These are phyloP conservation scores for Epicampocera succincta DNA, from an alignment of 2,888 invertebrate genomes.

Conservation along the genomic window DNA sequence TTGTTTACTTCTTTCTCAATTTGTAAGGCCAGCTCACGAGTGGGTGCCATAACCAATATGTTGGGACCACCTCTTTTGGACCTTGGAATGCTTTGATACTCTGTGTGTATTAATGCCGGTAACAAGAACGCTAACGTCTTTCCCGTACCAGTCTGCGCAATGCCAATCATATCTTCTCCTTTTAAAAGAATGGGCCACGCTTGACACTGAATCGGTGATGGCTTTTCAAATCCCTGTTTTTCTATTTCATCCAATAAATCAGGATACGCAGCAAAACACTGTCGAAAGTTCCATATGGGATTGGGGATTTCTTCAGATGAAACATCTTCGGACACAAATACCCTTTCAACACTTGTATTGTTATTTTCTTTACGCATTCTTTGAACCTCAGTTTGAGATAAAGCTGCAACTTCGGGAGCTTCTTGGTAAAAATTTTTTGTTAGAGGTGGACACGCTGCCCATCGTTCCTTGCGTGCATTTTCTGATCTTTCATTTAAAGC, in stretches of 20 bases:
- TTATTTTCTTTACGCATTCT: slow-evolving; percentile 86
- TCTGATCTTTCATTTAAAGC: slow-evolving; percentile 77
- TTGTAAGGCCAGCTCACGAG: slow-evolving; percentile 95
- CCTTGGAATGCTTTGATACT: slow-evolving; percentile 89
- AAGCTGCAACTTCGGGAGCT: slow-evolving; percentile 86
- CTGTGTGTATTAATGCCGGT: slow-evolving; percentile 96
- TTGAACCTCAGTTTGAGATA: slow-evolving; percentile 85
- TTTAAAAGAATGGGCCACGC: slow-evolving; percentile 96
- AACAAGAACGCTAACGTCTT: slow-evolving; percentile 97
- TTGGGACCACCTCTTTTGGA: slow-evolving; percentile 90
- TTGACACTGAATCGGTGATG: slow-evolving; percentile 96
- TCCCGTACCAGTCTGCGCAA: slow-evolving; percentile 97
- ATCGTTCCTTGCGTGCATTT: slow-evolving; percentile 83
- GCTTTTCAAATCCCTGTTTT: slow-evolving; percentile 90
- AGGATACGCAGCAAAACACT: slow-evolving; percentile 91
- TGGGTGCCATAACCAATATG: slow-evolving; percentile 94
- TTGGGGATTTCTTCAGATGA: slow-evolving; percentile 78
- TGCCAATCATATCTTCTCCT: slow-evolving; percentile 97
- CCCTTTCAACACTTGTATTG: slow-evolving; percentile 88
- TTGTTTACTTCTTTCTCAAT: slow-evolving; percentile 95
- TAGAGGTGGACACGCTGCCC: slow-evolving; percentile 86
- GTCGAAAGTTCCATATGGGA: slow-evolving; percentile 87
- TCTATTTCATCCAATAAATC: slow-evolving; percentile 91
- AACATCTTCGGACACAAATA: slow-evolving; percentile 82
- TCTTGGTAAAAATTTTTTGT: slow-evolving; percentile 93